Conservation (phyloP, 2,113 vertebrate genomes). For the Psammodynastes pulverulentus region DNA sequence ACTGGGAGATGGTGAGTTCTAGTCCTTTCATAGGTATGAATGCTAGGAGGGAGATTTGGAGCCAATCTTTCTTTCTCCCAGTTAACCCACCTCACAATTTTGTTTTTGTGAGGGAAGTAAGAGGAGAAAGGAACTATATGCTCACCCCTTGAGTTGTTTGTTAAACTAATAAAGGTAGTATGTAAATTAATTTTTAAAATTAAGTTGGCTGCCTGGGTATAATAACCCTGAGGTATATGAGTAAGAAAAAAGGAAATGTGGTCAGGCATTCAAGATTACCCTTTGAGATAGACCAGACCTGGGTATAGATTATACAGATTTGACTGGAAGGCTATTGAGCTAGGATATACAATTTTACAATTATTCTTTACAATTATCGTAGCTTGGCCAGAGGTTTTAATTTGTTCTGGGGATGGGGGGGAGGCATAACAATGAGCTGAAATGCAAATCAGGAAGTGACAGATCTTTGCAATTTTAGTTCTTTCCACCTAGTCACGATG, state of each 20-base stretch:
- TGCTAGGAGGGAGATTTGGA: background rate
- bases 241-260: background rate
- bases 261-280: background rate
- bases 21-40: background rate
- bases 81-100: background rate
- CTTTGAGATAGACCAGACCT: background rate
- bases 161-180: background rate
- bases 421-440: background rate
- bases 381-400: background rate
- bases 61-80: background rate
- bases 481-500: background rate
- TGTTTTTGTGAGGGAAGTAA: background rate
- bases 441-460: background rate
- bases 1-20: background rate
- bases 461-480: background rate
- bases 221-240: background rate
- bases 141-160: background rate
- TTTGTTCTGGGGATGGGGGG: background rate
- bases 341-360: too few relatives aligned
- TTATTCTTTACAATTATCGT: too few relatives aligned
- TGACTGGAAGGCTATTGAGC: background rate
- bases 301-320: background rate
- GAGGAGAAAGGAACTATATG: background rate
- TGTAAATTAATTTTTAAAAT: background rate
- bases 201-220: background rate